A percentile compares a stretch with the other conserved stretches of the same genome.
Conservation (phyloP, 2,113 vertebrate genomes). For the Forbesichthys agassizii region DNA sequence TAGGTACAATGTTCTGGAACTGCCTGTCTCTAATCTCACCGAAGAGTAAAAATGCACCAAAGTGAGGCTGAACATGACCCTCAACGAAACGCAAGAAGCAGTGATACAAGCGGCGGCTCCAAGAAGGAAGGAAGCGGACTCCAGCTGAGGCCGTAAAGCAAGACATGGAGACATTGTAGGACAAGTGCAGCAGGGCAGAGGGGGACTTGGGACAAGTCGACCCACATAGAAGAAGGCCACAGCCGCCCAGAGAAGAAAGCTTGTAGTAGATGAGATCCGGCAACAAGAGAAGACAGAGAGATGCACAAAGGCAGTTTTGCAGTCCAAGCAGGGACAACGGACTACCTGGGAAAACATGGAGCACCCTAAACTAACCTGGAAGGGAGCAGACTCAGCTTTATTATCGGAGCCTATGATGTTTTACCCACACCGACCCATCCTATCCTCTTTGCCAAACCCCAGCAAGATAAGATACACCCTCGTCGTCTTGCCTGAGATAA, state of each 20-base stretch:
- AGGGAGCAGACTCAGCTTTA: background rate
- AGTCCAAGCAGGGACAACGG: background rate
- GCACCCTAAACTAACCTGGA: background rate
- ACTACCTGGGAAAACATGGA: background rate
- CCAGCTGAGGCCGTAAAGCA: conserved; percentile 4
- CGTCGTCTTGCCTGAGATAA: background rate
- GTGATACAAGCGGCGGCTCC: background rate
- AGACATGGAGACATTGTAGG: background rate
- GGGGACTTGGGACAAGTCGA: background rate
- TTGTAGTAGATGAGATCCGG: background rate
- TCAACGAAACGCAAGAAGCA: background rate
- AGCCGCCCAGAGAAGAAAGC: background rate
- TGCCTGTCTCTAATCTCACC: background rate
- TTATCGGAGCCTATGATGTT: too few relatives aligned
- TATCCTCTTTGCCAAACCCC: background rate
- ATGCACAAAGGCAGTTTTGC: too few relatives aligned
- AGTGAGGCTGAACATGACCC: background rate
- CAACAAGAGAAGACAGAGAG: too few relatives aligned
- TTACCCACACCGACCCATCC: background rate
- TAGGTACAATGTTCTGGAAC: background rate
- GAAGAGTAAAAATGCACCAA: background rate
- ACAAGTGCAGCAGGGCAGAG: background rate
- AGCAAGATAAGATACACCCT: background rate
- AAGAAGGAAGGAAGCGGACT: background rate
- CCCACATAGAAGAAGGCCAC: background rate